Evolutionary conservation across 2,888 invertebrate genomes (phyloP).

Genomic region (Polydesmus complanatus): DNA sequence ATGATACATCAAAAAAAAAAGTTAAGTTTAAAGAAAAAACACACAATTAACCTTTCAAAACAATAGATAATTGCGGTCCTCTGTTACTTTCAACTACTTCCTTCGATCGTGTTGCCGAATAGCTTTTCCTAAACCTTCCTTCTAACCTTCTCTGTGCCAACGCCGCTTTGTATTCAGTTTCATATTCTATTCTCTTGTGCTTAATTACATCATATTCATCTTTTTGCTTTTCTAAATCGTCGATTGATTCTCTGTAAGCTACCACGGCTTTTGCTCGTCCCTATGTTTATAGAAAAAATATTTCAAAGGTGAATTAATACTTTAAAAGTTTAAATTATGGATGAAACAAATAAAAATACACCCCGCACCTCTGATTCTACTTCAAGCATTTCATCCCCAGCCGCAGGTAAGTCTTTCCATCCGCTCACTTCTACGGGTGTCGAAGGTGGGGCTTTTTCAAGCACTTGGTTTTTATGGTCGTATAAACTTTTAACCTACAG

Average conservation of each 20-base stretch:
- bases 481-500: constrained; percentile 53
- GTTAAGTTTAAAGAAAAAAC: background rate
- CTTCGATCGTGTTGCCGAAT: constrained; percentile 43
- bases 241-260: constrained; percentile 45
- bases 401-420: constrained; percentile 76
- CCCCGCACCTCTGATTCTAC: constrained; percentile 61
- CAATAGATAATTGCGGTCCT: constrained; percentile 40
- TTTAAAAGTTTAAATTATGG: no score
- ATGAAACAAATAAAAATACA: no score
- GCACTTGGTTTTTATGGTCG: constrained; percentile 53
- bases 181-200: constrained; percentile 50
- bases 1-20: constrained; percentile 1
- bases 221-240: constrained; percentile 46
- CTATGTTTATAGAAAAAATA: constrained; percentile 33
- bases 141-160: constrained; percentile 7
- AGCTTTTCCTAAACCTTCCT: constrained; percentile 16
- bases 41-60: constrained; percentile 47
- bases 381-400: constrained; percentile 77
- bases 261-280: constrained; percentile 54
- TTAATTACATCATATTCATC: constrained; percentile 48
- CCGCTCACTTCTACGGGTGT: constrained; percentile 75
- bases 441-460: constrained; percentile 59
- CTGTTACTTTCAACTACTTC: constrained; percentile 40
- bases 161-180: constrained; percentile 24
- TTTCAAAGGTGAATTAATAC: background rate